Percentiles rank a stretch among this genome's conserved stretches.
phyloP scores from a whole-genome alignment of 35 echinoderm and acorn worm genomes.

The Heliocidaris erythrogramma region DNA sequence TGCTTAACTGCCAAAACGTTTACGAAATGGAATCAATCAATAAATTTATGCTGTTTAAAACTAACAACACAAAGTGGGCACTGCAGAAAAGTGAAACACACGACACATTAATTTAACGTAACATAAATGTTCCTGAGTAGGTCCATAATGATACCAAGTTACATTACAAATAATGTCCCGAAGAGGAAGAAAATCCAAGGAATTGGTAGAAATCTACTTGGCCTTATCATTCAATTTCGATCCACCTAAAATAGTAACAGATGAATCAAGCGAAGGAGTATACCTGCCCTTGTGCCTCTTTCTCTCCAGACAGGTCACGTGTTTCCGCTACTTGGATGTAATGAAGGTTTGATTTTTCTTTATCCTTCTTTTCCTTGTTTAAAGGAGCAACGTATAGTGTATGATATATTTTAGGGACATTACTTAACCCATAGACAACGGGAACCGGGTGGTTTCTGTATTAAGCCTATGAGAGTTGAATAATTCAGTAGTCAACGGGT shows the following conservation, averaged over 20 bases:
- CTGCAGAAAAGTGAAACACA: not conserved
- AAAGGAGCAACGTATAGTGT: no score
- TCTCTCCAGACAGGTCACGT: not conserved
- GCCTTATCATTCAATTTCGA: not conserved
- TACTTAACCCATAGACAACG: no score
- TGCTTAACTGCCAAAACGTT: not conserved
- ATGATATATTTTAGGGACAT: no score
- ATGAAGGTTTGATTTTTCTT: no score
- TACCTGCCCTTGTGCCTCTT: not conserved
- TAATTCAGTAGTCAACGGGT: no score
- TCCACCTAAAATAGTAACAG: not conserved
- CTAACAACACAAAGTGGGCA: not conserved
- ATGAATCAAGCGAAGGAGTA: not conserved
- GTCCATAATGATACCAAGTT: not conserved
- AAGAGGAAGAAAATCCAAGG: not conserved
- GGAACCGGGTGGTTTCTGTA: no score
- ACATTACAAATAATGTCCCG: not conserved
- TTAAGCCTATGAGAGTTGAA: no score
- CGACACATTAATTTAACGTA: not conserved
- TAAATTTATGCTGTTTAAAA: not conserved
- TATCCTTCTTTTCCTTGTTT: no score
- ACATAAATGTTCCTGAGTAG: not conserved
- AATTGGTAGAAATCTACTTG: not conserved
- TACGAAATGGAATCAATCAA: not conserved
- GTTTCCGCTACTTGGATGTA: not conserved